Base-by-base conservation (phyloP, 2,888 invertebrate species). In the Tiliacea citrago region DNA sequence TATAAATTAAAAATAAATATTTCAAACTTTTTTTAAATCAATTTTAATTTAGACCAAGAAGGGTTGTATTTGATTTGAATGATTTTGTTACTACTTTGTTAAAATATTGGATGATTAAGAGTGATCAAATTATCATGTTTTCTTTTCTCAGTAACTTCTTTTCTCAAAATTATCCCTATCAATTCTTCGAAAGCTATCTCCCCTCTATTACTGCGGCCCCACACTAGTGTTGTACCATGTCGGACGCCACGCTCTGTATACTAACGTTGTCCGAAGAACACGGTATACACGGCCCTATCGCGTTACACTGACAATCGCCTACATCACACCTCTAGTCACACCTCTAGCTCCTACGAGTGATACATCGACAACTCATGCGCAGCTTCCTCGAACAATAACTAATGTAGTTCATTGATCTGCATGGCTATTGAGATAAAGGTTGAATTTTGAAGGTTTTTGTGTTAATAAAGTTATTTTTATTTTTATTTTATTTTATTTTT, bases 171-270 rank as follows among this genome's bases (percentile, higher is more conserved):
- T 2, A 21, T 65, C 29, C 13, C 8, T 29, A 13, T 29, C 21
- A 21, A 16, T n/a, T 35, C 35, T 8, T 35, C 13, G 29, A 29
- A 29, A 21, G n/a, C 16, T 29, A 29, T 7, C 16, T 62, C 16
- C 21, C 29, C 84, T 63, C 72, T 73, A 9, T n/a, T 61, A 86
- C 18, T 79, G 62, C 3, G 29, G 9, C 84, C 75, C 39, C 73
- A 63, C 78, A 65, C 67, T 79, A 79, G 81, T 80, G 82, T 77
- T 68, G 83, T 77, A 70, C 70, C 82, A 68, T 79, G 86, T 84
- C 85, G 70, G 70, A 80, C 75, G 85, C 82, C 80, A 85, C 86
- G 89, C 85, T 88, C 88, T 82, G 85, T 87, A 88, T 89, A 84
- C 66, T 79, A 84, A 76, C 86, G 71, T 77, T 80, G 75, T 65